A percentile compares a stretch with the other conserved stretches of the same genome.
Conservation (phyloP, 2,888 invertebrate genomes). For the Tanytarsus gracilentus region DNA sequence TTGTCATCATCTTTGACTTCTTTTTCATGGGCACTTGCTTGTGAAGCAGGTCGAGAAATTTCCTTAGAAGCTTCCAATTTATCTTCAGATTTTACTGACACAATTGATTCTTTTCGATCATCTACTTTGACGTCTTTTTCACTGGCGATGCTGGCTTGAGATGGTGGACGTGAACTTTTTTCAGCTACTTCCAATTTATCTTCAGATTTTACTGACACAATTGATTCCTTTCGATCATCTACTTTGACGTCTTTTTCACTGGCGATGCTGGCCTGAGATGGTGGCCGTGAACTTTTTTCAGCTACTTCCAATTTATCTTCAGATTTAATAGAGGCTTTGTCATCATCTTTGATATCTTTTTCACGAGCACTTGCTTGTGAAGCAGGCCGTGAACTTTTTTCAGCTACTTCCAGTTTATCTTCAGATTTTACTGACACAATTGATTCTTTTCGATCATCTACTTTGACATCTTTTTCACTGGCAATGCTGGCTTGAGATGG, state of each 20-base stretch:
- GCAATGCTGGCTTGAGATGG: constrained; percentile 30
- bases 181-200: not conserved
- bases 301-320: not conserved
- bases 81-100: constrained; percentile 19
- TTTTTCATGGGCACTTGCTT: constrained; percentile 10
- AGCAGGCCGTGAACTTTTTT: constrained; percentile 26
- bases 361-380: constrained; percentile 25
- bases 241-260: constrained; percentile 25
- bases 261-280: constrained; percentile 30
- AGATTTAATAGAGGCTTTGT: not conserved
- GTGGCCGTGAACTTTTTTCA: constrained; percentile 28
- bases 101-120: not conserved
- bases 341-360: not conserved
- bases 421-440: not conserved
- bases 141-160: constrained; percentile 13
- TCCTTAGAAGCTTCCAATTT: constrained; percentile 33
- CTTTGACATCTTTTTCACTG: constrained; percentile 25
- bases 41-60: constrained; percentile 30
- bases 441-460: constrained; percentile 8
- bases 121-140: not conserved
- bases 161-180: constrained; percentile 28
- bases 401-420: not conserved
- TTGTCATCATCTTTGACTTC: not conserved
- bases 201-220: not conserved
- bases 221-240: constrained; percentile 7